Base-by-base conservation (phyloP, 1,140 invertebrate genomes). In the Drosophila repleta region DNA sequence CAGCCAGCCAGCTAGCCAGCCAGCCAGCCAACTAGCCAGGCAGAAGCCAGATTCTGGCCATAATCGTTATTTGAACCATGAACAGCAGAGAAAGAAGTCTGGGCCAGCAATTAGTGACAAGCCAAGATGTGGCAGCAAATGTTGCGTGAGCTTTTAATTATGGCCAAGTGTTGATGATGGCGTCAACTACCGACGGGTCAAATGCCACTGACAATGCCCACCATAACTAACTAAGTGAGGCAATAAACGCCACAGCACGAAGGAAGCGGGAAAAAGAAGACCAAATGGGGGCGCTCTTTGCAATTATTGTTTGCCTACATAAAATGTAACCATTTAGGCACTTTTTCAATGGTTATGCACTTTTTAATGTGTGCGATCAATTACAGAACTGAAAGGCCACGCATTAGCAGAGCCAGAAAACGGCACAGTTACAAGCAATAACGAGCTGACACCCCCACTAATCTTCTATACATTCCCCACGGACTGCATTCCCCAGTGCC, bases 41-140 rank as follows among this genome's bases (percentile, higher is more conserved):
- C 37, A 63, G 58, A 51, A 72, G 70, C 64, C 43, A 67, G 51
- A 57, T 77, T 41, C 62, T 74, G 72, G 64, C 66, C 75, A 83
- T 88, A 87, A 88, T 87, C 75, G 69, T 88, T 79, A 87, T 53
- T 79, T 88, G 83, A 75, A 88, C 32, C 66, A 43, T 49, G 61
- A 52, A 53, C 62, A 68, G 43, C 6, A 13, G 1, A n/a, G n/a
- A 17, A n/a, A 41, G 39, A 17, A 41, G 58, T 26, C 48, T 35
- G 51, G 48, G 15, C 49, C 18, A 58, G 67, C 83, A 87, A 87
- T 82, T 87, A 85, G 70, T 74, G 63, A 78, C 65, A 70, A 53
- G 72, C 57, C 73, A 78, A 66, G 57, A 63, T 49, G 51, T 66
- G 62, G 53, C 48, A 20, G 51, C 52, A 74, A 75, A 76, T 75